Conservation (phyloP, 2,797 vertebrate genomes). For the Epinephelus coioides region DNA sequence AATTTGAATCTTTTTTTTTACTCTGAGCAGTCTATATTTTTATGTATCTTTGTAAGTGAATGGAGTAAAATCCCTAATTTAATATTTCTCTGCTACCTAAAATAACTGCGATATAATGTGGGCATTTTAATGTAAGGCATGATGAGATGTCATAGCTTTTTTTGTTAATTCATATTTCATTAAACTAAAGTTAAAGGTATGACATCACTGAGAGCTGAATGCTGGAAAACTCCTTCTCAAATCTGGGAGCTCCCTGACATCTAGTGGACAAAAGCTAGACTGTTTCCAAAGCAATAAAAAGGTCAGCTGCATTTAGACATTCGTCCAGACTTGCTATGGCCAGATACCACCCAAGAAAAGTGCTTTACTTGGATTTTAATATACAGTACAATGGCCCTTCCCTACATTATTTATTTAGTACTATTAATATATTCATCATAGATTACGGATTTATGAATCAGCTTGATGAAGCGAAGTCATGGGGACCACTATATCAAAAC, state of each 20-base stretch:
- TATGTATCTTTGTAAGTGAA: neutral
- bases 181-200: neutral
- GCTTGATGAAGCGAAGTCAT: neutral
- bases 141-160: neutral
- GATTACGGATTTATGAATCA: neutral
- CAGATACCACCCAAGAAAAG: neutral
- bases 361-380: neutral
- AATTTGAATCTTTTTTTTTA: neutral
- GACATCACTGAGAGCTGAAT: neutral
- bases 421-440: neutral
- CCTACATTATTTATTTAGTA: neutral
- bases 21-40: neutral
- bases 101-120: neutral
- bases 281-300: neutral
- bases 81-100: neutral
- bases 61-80: neutral
- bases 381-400: neutral
- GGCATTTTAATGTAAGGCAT: neutral
- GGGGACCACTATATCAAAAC: no score
- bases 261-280: conserved; percentile 73
- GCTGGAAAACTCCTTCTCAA: conserved; percentile 22
- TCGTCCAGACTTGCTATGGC: neutral
- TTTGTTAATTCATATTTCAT: neutral
- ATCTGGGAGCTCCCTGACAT: conserved; percentile 72
- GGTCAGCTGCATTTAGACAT: neutral